Evolutionary conservation across 2,888 invertebrate genomes (phyloP).

Genomic region (Aphidoletes aphidimyza): DNA sequence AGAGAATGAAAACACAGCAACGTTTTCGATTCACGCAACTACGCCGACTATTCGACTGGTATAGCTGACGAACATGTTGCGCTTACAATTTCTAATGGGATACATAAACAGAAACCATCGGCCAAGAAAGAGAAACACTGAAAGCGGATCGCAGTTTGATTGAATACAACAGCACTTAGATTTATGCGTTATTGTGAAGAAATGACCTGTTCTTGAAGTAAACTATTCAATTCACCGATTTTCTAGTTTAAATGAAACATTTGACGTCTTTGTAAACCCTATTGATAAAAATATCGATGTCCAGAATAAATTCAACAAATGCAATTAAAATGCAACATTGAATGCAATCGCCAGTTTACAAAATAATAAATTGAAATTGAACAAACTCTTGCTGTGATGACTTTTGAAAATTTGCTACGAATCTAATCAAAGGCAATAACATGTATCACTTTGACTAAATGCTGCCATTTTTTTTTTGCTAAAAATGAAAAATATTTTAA

Average conservation of each 20-base stretch:
- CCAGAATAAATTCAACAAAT: no score
- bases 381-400: no score
- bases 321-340: no score
- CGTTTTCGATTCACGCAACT: constrained; percentile 9
- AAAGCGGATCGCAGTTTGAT: not conserved
- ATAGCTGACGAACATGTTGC: not conserved
- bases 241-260: not conserved
- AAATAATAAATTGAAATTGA: no score
- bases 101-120: not conserved
- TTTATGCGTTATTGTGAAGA: not conserved
- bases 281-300: not conserved
- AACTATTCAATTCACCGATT: not conserved
- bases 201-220: not conserved
- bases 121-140: not conserved
- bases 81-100: not conserved
- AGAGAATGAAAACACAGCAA: constrained; percentile 22
- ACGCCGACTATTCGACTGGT: not conserved
- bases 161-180: not conserved
- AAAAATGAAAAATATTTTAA: no score
- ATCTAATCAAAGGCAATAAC: no score
- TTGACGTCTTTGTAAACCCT: not conserved
- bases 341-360: no score
- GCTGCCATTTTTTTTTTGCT: no score
- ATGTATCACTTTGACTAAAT: no score
- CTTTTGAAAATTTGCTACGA: no score